Evolutionary conservation across 2,113 vertebrate species (phyloP), one percentile per base, ranked within the genome.

Genomic region (Hippopotamus amphibius): DNA sequence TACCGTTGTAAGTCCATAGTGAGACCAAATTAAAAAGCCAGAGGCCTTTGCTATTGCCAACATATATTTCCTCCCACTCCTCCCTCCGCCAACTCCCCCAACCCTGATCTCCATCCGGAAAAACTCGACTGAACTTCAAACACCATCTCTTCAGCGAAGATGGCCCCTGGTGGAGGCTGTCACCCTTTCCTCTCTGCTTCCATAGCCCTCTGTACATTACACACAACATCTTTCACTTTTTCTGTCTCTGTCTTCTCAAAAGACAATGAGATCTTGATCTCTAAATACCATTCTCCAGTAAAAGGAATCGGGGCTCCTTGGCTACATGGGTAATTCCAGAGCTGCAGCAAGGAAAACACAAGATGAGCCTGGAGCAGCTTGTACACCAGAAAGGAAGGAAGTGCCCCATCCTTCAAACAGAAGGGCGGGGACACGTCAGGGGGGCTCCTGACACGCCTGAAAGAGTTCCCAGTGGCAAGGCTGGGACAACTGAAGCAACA

Each of bases 181-280:
- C 30, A 24, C 15, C 7, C 69, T 72, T 43, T 65, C 19, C 24
- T 46, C 30, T 41, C 26, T 41, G 65, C 53, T 74, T 81, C 28
- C 59, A 66, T 0, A 22, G 55, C 16, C 46, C 53, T 94, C 95
- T 79, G 43, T 11, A 85, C 9, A 17, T 43, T 9, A 53, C 1
- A 57, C 41, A 59, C 22, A 61, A 66, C 28, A 59, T 55, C 30
- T 55, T 91, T 50, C n/a, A 61, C 28, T 76, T 66, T 68, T 86
- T 55, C 48, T 3, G 2, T 72, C 50, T 48, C 65, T 22, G 81
- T 86, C 71, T 43, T 94, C n/a, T 90, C 33, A 90, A 82, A 80
- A 96, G 63, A 90, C 43, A 96, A 26, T 57, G 65, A 71, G 41
- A 30, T 90, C 41, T 82, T 86, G 43, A 81, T 92, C 80, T 96